These are phyloP conservation scores for Agrochola circellaris DNA, from an alignment of 2,888 invertebrate species.

Conservation along the genomic window DNA sequence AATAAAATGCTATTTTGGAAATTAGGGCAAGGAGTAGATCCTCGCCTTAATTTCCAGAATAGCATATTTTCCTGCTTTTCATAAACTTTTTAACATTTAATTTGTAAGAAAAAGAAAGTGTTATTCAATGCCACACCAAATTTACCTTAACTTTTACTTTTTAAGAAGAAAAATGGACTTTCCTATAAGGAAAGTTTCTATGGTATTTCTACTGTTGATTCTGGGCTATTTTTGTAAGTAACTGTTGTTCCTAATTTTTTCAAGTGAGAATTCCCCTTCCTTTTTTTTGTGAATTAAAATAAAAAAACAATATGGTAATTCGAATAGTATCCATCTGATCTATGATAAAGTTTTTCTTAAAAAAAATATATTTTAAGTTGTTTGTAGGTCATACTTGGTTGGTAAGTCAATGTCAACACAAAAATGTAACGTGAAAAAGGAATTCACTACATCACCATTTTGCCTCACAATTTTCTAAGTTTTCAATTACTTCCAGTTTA, in stretches of 20 bases:
- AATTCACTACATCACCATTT: not conserved
- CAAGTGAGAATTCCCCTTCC: not conserved
- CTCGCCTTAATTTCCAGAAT: not conserved
- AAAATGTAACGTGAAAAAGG: not conserved
- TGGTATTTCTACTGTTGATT: slow-evolving; percentile 6
- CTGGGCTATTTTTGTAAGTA: not conserved
- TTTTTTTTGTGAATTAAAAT: slow-evolving; percentile 2
- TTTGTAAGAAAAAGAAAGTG: not conserved
- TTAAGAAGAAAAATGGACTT: slow-evolving; percentile 2
- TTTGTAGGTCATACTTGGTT: not conserved
- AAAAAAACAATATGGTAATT: not conserved
- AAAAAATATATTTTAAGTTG: not conserved
- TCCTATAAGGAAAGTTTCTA: slow-evolving; percentile 21
- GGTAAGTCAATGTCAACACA: not conserved
- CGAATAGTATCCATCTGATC: not conserved
- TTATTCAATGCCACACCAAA: slow-evolving; percentile 8
- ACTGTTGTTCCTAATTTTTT: slow-evolving; percentile 12
- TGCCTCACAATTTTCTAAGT: not conserved
- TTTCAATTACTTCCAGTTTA: not conserved
- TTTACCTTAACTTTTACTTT: slow-evolving; percentile 27
- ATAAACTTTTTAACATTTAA: not conserved
- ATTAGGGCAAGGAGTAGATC: not conserved
- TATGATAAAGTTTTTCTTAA: not conserved
- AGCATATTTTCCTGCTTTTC: slow-evolving; percentile 10
- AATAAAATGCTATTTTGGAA: not conserved